A percentile compares a stretch with the other conserved stretches of the same genome.
Conservation (phyloP, 1,140 invertebrate genomes). For the Drosophila micromelanica region DNA sequence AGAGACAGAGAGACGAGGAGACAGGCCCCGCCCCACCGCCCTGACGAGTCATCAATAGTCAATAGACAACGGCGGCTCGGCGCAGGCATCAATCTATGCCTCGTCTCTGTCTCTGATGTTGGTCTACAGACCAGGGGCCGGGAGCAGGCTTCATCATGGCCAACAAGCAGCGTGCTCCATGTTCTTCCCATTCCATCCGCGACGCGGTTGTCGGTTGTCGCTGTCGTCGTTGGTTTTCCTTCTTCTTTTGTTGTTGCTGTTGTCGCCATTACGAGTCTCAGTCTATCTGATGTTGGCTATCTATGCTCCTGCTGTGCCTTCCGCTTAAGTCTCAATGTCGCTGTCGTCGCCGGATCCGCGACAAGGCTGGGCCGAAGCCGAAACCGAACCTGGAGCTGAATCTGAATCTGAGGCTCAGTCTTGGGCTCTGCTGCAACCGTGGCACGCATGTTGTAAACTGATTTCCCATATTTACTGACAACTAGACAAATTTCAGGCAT, state of each 20-base stretch:
- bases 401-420: neutral
- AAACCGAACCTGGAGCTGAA: neutral
- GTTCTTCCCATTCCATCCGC: slow-evolving; percentile 36
- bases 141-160: slow-evolving; percentile 34
- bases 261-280: slow-evolving; percentile 76
- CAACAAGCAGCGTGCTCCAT: slow-evolving; percentile 66
- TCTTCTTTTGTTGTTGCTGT: slow-evolving; percentile 53
- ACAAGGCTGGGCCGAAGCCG: neutral
- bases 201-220: slow-evolving; percentile 20
- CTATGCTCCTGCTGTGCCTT: slow-evolving; percentile 84
- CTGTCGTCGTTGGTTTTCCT: slow-evolving; percentile 23
- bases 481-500: slow-evolving; percentile 84
- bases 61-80: slow-evolving; percentile 57
- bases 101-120: slow-evolving; percentile 7
- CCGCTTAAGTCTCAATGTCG: slow-evolving; percentile 81
- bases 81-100: slow-evolving; percentile 70
- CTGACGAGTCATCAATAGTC: slow-evolving; percentile 72
- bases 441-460: slow-evolving; percentile 81
- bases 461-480: slow-evolving; percentile 85
- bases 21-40: slow-evolving; percentile 1
- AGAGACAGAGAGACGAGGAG: neutral
- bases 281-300: slow-evolving; percentile 83
- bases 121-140: slow-evolving; percentile 6
- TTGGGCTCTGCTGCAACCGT: slow-evolving; percentile 42
- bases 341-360: slow-evolving; percentile 40